Evolutionary conservation across 2,888 invertebrate genomes (phyloP).

Genomic region (Augiades crinisus): DNA sequence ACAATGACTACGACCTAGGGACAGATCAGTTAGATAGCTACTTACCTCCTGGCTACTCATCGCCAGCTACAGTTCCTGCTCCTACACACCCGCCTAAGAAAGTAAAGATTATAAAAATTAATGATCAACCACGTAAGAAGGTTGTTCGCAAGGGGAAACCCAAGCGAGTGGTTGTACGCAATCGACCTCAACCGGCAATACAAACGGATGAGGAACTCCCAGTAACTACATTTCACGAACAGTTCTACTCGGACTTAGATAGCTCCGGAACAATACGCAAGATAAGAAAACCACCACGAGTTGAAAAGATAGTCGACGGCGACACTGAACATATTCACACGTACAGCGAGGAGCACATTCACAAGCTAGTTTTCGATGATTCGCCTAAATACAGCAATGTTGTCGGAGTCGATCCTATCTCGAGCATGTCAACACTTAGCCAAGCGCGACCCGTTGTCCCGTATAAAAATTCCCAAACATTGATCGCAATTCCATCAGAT

Average conservation of each 20-base stretch:
- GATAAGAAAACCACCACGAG: slow-evolving; percentile 69
- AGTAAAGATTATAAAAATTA: slow-evolving; percentile 65
- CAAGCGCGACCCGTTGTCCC: slow-evolving; percentile 52
- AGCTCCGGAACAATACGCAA: slow-evolving; percentile 68
- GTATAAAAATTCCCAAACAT: slow-evolving; percentile 49
- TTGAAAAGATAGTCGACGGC: slow-evolving; percentile 77
- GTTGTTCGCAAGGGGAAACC: slow-evolving; percentile 57
- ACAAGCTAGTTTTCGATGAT: slow-evolving; percentile 65
- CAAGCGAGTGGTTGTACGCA: slow-evolving; percentile 54
- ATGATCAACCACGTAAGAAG: slow-evolving; percentile 61
- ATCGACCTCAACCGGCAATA: slow-evolving; percentile 38
- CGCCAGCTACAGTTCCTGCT: slow-evolving; percentile 40
- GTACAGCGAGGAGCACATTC: slow-evolving; percentile 75
- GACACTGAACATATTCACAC: slow-evolving; percentile 78
- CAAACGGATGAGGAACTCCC: slow-evolving; percentile 60
- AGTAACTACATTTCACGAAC: slow-evolving; percentile 69
- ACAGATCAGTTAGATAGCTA: slow-evolving; percentile 52
- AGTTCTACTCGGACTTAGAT: slow-evolving; percentile 74
- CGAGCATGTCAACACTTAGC: slow-evolving; percentile 48
- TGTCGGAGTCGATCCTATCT: slow-evolving; percentile 48
- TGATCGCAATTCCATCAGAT: slow-evolving; percentile 54
- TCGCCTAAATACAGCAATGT: slow-evolving; percentile 47
- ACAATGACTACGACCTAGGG: slow-evolving; percentile 61
- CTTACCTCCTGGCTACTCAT: slow-evolving; percentile 47
- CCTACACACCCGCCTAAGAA: slow-evolving; percentile 52